Evolutionary conservation across 2,888 invertebrate genomes (phyloP), one percentile per base, ranked within the genome.

Genomic region (Sepioteuthis lessoniana): DNA sequence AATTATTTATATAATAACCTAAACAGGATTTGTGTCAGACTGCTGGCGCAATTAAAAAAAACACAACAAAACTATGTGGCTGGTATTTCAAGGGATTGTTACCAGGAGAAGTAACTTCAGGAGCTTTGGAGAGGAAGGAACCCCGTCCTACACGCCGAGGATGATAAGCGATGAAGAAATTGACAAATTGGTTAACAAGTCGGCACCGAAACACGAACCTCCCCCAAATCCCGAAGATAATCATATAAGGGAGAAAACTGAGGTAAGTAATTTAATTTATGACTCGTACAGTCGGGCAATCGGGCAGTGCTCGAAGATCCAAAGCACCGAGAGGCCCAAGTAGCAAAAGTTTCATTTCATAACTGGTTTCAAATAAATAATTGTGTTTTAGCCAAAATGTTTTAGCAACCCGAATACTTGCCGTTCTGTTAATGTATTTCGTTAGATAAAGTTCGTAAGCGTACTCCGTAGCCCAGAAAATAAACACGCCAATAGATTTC

Each of bases 31-130:
- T 7, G 16, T 76, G 19, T 19, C 76, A 35, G 35, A 21, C n/a
- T 76, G 16, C 76, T 16, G 13, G n/a, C 76, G 10, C 16, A 76
- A 76, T 76, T 76, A 76, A 76, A 35, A 55, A 19, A 19, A 55
- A 55, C n/a, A n/a, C n/a, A n/a, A 19, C 0, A 55, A 19, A 76
- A 76, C n/a, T 76, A 76, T 76, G 76, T 76, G 76, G 76, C 76
- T 76, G 76, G 76, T 76, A 76, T 76, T 76, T 76, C 76, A 76
- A n/a, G 76, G 76, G 76, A 76, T 76, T 76, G 76, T 76, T 76
- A 76, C 76, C 76, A 76, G 76, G 76, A 76, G 76, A 16, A 76
- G 76, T 76, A 76, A 76, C n/a, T 76, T 76, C n/a, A n/a, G 76
- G 35, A 76, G 25, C n/a, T 76, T 76, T n/a, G 76, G 76, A n/a